Conservation (phyloP, 92 coral and sea anemone genomes). For the Umimayanthus chanpuru region DNA sequence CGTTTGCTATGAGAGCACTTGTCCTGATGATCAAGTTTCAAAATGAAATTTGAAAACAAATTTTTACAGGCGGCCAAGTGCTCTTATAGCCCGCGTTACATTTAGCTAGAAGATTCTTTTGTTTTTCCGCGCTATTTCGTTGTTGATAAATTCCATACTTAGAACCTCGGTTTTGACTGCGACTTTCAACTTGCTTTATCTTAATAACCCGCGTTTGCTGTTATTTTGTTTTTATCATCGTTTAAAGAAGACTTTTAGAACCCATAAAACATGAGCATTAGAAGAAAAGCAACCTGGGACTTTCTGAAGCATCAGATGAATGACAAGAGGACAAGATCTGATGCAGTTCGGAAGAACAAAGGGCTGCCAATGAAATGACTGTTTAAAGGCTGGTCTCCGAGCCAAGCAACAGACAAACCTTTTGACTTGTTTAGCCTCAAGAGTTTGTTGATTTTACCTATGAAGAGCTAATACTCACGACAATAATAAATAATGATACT, state of each 20-base stretch:
- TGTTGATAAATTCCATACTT: slow-evolving; percentile 11
- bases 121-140: slow-evolving; percentile 16
- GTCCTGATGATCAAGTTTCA: too few species aligned
- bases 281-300: slow-evolving; percentile 11
- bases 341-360: slow-evolving; percentile 29
- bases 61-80: slow-evolving; percentile 19
- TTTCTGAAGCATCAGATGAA: too few species aligned
- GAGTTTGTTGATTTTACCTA: too few species aligned
- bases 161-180: slow-evolving; percentile 14
- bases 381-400: slow-evolving; percentile 31
- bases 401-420: too few species aligned
- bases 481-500: neutral
- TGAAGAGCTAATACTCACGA: too few species aligned
- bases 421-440: too few species aligned
- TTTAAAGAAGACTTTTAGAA: neutral
- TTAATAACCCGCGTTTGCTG: neutral
- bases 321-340: too few species aligned
- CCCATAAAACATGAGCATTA: slow-evolving; percentile 15
- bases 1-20: too few species aligned
- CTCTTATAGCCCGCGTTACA: slow-evolving; percentile 39
- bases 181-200: neutral
- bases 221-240: neutral
- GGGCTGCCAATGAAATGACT: slow-evolving; percentile 46
- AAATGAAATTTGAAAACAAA: neutral
- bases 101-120: slow-evolving; percentile 26